These are phyloP conservation scores for Hexactinellida sp. DNA, from an alignment of 37 sponge, comb jelly and placozoan species.

Conservation along the genomic window DNA sequence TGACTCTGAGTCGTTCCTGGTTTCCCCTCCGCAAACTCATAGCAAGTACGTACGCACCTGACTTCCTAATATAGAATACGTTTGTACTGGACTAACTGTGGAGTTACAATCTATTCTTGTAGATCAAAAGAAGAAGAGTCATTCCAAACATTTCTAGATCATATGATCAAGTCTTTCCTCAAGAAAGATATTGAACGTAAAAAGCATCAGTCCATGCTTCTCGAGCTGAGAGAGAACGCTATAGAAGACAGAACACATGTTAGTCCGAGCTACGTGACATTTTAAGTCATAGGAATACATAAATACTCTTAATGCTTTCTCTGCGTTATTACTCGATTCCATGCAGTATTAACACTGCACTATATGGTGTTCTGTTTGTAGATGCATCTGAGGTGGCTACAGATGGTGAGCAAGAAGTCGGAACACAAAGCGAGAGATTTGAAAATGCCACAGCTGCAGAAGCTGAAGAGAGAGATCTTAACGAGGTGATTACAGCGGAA, in stretches of 20 bases:
- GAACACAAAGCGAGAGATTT: not conserved
- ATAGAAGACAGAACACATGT: not conserved
- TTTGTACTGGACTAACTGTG: too few species aligned
- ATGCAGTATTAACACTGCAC: not conserved
- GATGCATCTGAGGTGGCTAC: not conserved
- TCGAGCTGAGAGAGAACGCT: not conserved
- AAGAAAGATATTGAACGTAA: not conserved
- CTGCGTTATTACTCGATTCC: too few species aligned
- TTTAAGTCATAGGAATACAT: not conserved
- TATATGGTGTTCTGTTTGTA: not conserved
- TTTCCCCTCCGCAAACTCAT: not conserved
- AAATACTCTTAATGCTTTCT: too few species aligned
- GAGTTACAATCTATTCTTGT: too few species aligned
- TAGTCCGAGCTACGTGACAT: not conserved
- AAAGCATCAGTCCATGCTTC: not conserved
- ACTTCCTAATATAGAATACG: too few species aligned
- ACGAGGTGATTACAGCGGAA: too few species aligned
- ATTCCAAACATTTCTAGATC: not conserved
- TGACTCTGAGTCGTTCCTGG: not conserved
- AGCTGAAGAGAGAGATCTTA: not conserved
- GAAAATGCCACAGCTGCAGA: not conserved
- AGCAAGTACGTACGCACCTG: too few species aligned
- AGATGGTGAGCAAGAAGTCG: not conserved
- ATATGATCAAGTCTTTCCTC: not conserved
- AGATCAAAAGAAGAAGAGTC: conserved; percentile 6